A percentile compares a stretch with the other conserved stretches of the same genome.
Evolutionary conservation across 2,797 vertebrate species (phyloP).

Genomic region (Thamnophis elegans): DNA sequence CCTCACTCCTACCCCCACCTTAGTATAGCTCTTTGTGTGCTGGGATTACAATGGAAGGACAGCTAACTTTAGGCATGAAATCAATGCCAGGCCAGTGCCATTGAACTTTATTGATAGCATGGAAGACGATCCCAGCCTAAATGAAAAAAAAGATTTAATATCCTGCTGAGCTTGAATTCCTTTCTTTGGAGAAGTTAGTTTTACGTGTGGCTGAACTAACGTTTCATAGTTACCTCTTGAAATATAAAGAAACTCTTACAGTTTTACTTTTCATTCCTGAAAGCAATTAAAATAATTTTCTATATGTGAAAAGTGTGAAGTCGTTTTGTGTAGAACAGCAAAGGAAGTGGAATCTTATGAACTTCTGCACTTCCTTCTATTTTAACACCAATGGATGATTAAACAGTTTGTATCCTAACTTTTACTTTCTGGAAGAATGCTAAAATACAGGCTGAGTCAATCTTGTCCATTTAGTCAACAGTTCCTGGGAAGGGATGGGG

Average conservation of each 20-base stretch:
- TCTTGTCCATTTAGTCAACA: not conserved
- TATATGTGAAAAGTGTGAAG: not conserved
- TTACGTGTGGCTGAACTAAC: not conserved
- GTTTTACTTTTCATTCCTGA: not conserved
- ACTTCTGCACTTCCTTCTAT: not conserved
- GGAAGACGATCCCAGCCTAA: not conserved
- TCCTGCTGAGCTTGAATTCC: not conserved
- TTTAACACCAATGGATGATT: not conserved
- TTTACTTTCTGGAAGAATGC: not conserved
- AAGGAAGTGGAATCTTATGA: not conserved
- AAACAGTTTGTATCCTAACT: not conserved
- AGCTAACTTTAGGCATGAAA: constrained; percentile 71
- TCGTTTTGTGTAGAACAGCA: not conserved
- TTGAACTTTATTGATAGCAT: constrained; percentile 1
- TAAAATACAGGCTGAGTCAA: not conserved
- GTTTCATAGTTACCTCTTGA: not conserved
- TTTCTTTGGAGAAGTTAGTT: constrained; percentile 8
- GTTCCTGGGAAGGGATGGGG: not conserved
- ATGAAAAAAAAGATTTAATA: not conserved
- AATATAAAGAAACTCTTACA: not conserved
- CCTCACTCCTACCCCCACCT: constrained; percentile 33
- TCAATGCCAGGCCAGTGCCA: constrained; percentile 52
- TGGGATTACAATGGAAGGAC: constrained; percentile 67
- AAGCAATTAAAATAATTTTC: not conserved
- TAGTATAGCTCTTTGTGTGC: constrained; percentile 64